phyloP scores from a whole-genome alignment of 2,113 vertebrate genomes.

The Pteronura brasiliensis region DNA sequence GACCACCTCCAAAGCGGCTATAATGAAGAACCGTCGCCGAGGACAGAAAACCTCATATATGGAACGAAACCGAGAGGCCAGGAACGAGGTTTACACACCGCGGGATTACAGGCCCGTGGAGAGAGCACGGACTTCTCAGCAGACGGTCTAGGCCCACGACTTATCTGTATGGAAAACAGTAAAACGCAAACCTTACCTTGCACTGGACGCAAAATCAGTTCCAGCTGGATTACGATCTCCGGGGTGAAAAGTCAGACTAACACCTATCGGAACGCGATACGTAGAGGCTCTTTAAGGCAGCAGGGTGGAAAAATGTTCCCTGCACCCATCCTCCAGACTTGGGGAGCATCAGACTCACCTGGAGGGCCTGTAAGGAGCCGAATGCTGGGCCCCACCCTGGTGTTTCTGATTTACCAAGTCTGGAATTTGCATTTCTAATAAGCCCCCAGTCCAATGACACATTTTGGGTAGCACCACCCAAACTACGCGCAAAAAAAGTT shows the following conservation, averaged over 20 bases:
- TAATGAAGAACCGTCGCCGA: accelerated
- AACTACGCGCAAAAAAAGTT: background rate
- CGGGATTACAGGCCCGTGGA: accelerated
- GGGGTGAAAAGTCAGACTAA: background rate
- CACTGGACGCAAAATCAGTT: background rate
- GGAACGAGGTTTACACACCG: accelerated
- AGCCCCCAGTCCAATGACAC: background rate
- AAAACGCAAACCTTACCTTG: background rate
- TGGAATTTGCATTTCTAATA: background rate
- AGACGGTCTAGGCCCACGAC: background rate
- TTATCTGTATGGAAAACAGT: accelerated
- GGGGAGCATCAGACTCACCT: accelerated
- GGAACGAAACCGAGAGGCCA: background rate
- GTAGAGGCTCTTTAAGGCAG: background rate
- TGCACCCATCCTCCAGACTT: accelerated
- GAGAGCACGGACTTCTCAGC: accelerated
- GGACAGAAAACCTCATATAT: background rate
- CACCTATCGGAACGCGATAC: accelerated
- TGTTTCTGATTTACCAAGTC: background rate
- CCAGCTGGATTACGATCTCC: background rate
- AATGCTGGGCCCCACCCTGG: accelerated
- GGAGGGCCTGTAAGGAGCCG: background rate
- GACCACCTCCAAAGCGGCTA: accelerated
- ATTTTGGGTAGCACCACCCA: background rate
- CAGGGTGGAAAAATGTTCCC: no score